These are phyloP conservation scores for Listronotus oregonensis DNA, from an alignment of 1,140 invertebrate genomes.

Conservation along the genomic window DNA sequence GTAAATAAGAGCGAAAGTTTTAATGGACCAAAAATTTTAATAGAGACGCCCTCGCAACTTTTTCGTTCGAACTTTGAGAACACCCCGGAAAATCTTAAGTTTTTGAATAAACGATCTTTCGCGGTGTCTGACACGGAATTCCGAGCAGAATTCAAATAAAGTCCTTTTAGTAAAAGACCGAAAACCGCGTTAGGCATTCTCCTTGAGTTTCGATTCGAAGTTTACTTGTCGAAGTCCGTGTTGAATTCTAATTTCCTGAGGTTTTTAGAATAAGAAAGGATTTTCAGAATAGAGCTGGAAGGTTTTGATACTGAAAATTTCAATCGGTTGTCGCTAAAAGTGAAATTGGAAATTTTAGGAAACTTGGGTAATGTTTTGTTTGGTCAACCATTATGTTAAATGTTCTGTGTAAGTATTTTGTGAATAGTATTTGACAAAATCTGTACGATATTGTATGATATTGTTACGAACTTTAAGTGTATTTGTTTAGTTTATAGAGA, in stretches of 20 bases:
- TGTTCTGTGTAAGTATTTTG: too few species aligned
- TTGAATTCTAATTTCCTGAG: slow-evolving; percentile 11
- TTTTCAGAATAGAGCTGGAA: too few species aligned
- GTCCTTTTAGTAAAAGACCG: slow-evolving; percentile 3
- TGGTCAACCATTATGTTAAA: too few species aligned
- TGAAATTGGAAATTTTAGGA: too few species aligned
- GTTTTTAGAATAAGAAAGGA: not conserved
- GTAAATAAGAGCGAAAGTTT: too few species aligned
- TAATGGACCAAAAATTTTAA: not conserved
- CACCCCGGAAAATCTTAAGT: not conserved
- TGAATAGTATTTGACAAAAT: too few species aligned
- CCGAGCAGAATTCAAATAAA: slow-evolving; percentile 10
- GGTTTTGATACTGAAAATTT: too few species aligned
- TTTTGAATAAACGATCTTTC: slow-evolving; percentile 5
- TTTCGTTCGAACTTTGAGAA: not conserved
- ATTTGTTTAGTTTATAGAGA: too few species aligned
- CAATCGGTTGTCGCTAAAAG: too few species aligned
- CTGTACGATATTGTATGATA: too few species aligned
- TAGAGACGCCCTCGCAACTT: slow-evolving; percentile 3
- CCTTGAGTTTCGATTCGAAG: slow-evolving; percentile 10
- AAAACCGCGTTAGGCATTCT: slow-evolving; percentile 10
- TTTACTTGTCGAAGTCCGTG: slow-evolving; percentile 17
- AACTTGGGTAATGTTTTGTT: too few species aligned
- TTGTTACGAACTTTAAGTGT: too few species aligned
- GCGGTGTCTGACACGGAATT: slow-evolving; percentile 4